Evolutionary conservation across 1,140 invertebrate genomes (phyloP), one percentile per base, ranked within the genome.

Genomic region (Paramacrobiotus metropolitanus): DNA sequence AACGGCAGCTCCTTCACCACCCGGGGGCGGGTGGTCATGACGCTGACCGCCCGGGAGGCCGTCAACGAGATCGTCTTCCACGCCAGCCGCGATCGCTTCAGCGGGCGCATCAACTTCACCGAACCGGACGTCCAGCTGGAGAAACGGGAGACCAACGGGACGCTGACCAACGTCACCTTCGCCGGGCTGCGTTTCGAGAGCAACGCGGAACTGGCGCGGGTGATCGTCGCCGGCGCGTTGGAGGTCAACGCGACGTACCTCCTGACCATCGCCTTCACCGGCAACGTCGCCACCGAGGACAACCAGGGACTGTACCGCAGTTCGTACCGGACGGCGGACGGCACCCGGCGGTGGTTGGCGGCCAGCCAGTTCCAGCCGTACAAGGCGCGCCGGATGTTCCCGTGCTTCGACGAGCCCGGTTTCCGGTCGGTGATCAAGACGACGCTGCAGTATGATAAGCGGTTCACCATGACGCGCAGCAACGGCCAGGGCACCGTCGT

Each of bases 391-490:
- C 76, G 86, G 65, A 90, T 88, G 69, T 95, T 97, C 69, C 91
- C 91, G 4, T 95, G 91, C 72, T 96, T 89, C 88, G 92, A 96
- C 75, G 92, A 96, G 71, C 92, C 92, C 34, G 85, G 87, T 15
- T 78, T 89, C 4, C 96, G 95, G 73, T 85, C 90, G 2, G 90
- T 86, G 1, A 96, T 96, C 77, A 83, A 91, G 70, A 84, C 96
- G 59, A 83, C 82, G 0, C 73, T 96, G 2, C 34, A n/a, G n/a
- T n/a, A 40, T n/a, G 34, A 40, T 40, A n/a, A 4, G 34, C 34
- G 34, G 34, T 40, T 40, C 34, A 40, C 4, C 34, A 40, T 9
- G 4, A 40, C 34, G 4, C 4, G 34, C 4, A 40, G 34, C n/a
- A 40, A 40, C 34, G 34, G 34, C 4, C 4, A 40, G 34, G 4